phyloP scores from a whole-genome alignment of 2,888 invertebrate species.

The Mycogona germanica region DNA sequence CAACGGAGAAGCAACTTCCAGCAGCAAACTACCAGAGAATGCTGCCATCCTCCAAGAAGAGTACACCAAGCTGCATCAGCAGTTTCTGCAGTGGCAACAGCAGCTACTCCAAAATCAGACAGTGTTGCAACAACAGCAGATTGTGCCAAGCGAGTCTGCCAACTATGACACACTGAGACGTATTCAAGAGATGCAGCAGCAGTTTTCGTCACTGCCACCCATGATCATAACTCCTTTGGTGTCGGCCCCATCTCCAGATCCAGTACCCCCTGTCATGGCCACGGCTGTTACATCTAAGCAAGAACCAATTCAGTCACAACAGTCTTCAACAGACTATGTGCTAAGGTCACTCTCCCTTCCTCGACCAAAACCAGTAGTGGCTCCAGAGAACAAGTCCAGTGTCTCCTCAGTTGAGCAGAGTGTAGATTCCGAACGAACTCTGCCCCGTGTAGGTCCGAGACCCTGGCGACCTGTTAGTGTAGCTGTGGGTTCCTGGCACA shows the following conservation, averaged over 20 bases:
- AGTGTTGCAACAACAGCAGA: slow-evolving; percentile 18
- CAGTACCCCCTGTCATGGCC: background rate
- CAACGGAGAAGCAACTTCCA: background rate
- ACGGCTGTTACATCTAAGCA: background rate
- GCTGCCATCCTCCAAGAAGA: slow-evolving; percentile 16
- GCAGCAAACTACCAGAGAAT: background rate
- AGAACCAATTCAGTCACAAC: background rate
- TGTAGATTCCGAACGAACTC: background rate
- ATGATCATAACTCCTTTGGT: background rate
- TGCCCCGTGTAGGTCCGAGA: slow-evolving; percentile 6
- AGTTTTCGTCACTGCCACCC: slow-evolving; percentile 9
- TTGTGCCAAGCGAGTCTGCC: slow-evolving; percentile 11
- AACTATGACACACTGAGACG: slow-evolving; percentile 6
- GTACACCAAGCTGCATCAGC: slow-evolving; percentile 17
- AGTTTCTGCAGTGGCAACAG: slow-evolving; percentile 21
- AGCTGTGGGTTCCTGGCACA: slow-evolving; percentile 1
- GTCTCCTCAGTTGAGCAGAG: background rate
- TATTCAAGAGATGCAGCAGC: slow-evolving; percentile 12
- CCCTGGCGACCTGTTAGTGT: slow-evolving; percentile 11
- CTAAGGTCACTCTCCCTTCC: slow-evolving; percentile 1
- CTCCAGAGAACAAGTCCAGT: background rate
- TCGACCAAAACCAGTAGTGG: slow-evolving; percentile 2
- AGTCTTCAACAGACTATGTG: background rate
- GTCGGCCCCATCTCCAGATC: background rate
- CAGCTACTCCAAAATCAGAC: slow-evolving; percentile 20